phyloP scores from a whole-genome alignment of 2,113 vertebrate genomes.

The Callaeas wilsoni region DNA sequence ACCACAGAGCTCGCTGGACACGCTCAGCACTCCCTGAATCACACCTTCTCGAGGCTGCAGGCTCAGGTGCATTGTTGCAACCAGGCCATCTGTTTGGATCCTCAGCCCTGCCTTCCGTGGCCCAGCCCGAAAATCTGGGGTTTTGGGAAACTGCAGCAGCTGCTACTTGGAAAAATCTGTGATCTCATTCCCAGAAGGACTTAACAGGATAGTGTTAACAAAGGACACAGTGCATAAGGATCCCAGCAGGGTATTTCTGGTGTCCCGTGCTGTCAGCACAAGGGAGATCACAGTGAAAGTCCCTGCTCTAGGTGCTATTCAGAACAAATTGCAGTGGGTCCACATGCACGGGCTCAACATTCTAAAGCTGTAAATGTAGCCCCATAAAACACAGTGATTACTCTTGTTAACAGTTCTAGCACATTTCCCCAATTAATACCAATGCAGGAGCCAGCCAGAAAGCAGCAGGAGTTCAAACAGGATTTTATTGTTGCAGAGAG shows the following conservation, averaged over 20 bases:
- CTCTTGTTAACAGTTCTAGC: neutral
- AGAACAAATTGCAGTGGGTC: neutral
- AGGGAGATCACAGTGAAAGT: neutral
- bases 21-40: neutral
- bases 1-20: neutral
- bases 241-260: neutral
- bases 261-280: neutral
- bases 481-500: neutral
- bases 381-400: neutral
- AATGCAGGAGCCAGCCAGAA: neutral
- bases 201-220: neutral
- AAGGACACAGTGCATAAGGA: neutral
- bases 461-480: neutral
- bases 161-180: neutral
- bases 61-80: neutral
- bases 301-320: neutral
- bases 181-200: neutral
- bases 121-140: neutral
- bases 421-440: neutral
- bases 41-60: neutral
- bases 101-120: neutral
- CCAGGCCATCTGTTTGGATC: neutral
- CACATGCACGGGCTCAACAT: neutral
- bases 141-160: conserved; percentile 1
- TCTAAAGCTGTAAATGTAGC: neutral